Percentiles rank a stretch among this genome's conserved stretches.
Evolutionary conservation across 2,888 invertebrate genomes (phyloP).

Genomic region (Sphaerophoria taeniata): DNA sequence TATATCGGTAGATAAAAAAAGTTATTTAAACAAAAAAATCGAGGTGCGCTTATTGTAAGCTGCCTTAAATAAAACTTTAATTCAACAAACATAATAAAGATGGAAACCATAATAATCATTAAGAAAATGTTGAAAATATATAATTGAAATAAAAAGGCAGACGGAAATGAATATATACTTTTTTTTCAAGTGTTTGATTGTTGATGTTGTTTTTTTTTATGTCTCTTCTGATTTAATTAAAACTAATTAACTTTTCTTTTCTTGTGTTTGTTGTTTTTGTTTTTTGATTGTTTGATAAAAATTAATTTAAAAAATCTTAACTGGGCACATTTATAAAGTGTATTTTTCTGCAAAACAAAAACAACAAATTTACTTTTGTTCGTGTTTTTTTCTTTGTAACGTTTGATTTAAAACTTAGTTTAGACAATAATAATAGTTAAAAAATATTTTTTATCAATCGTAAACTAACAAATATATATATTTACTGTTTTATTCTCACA

Average conservation of each 20-base stretch:
- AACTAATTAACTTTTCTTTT: conserved; percentile 69
- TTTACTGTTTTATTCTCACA: conserved; percentile 24
- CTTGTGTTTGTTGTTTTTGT: neutral
- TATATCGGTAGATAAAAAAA: conserved; percentile 20
- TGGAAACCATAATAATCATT: conserved; percentile 1
- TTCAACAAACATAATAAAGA: conserved; percentile 22
- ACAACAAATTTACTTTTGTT: conserved; percentile 21
- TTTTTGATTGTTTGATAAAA: conserved; percentile 40
- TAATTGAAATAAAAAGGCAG: conserved; percentile 13
- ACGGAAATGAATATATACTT: conserved; percentile 17
- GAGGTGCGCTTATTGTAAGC: conserved; percentile 63
- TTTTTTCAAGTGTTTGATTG: conserved; percentile 41
- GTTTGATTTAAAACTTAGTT: conserved; percentile 45
- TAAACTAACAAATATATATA: conserved; percentile 67
- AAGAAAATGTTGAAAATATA: conserved; percentile 21
- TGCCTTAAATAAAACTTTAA: conserved; percentile 51
- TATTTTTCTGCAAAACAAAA: conserved; percentile 42
- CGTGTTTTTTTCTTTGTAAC: conserved; percentile 20
- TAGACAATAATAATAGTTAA: conserved; percentile 48
- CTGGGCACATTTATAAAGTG: conserved; percentile 63
- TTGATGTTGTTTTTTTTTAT: conserved; percentile 13
- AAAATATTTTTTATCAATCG: conserved; percentile 55
- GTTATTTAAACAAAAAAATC: conserved; percentile 47
- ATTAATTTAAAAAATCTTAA: conserved; percentile 65
- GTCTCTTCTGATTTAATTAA: conserved; percentile 58